Base-by-base conservation (phyloP, 2,797 vertebrate species). In the Gymnopithys bicolor region DNA sequence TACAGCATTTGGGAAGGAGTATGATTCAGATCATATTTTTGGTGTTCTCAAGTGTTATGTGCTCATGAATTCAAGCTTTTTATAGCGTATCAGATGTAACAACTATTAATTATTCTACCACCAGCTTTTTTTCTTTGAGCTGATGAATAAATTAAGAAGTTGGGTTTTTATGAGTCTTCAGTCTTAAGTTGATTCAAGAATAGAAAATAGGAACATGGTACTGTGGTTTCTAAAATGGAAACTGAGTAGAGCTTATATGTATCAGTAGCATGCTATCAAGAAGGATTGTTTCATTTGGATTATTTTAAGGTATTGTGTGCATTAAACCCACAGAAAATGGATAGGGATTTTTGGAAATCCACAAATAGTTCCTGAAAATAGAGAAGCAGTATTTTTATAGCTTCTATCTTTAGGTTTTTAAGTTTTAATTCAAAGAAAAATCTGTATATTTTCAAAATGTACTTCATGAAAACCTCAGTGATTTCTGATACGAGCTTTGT, bases 71-170 rank as follows among this genome's bases (percentile, higher is more conserved):
- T 95, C 90, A 95, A 91, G 88, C 69, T 93, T 97, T 95, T 96
- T 90, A 81, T 96, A 94, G 68, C 83, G 62, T 87, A 82, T 89
- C 64, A 89, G 88, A 82, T 94, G 79, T 79, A 80, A 85, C 87
- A 97, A 89, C 89, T 95, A 95, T 95, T 97, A 97, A 95, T 97
- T 96, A 95, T 97, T 96, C 93, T 96, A 90, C 82, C 84, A 91
- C 87, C 80, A 93, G 68, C 75, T 84, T 86, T 74, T 94, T 94
- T 96, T 78, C 59, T 89, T 96, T 74, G 13, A 90, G 41, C 68
- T 96, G 91, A 94, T 96, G 95, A 96, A 95, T 96, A 95, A 97
- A 96, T 97, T 87, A 92, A 93, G 83, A 96, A 96, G 87, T 92
- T 52, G 66, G 63, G 41, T 89, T 97, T 97, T 94, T 64, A 74